A percentile compares a stretch with the other conserved stretches of the same genome.
phyloP scores from a whole-genome alignment of 2,888 invertebrate genomes.

The Drosophila acutilabella region DNA sequence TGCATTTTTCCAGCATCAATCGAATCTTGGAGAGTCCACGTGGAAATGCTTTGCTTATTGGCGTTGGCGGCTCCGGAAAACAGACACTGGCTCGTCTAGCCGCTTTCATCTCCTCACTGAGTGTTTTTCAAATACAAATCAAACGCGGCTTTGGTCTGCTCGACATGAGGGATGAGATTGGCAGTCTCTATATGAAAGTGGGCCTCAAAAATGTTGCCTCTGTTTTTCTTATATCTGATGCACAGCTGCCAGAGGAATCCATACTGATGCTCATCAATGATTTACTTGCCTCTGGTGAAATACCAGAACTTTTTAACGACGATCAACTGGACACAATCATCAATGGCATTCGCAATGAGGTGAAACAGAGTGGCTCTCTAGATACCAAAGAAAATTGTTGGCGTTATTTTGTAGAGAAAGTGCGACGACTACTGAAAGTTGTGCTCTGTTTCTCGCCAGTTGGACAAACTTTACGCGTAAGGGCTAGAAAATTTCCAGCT shows the following conservation, averaged over 20 bases:
- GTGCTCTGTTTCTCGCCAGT: slow-evolving; percentile 99
- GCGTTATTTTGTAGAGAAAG: slow-evolving; percentile 96
- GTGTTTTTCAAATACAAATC: slow-evolving; percentile 96
- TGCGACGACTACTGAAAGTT: slow-evolving; percentile 91
- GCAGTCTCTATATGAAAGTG: slow-evolving; percentile 92
- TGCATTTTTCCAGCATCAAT: slow-evolving; percentile 88
- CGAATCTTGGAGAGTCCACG: slow-evolving; percentile 96
- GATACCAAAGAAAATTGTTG: slow-evolving; percentile 98
- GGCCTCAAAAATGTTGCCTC: slow-evolving; percentile 95
- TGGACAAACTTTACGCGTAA: slow-evolving; percentile 93
- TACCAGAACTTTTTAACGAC: slow-evolving; percentile 95
- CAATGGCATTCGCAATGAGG: slow-evolving; percentile 91
- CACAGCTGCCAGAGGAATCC: slow-evolving; percentile 95
- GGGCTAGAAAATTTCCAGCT: slow-evolving; percentile 97
- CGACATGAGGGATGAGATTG: slow-evolving; percentile 92
- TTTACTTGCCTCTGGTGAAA: slow-evolving; percentile 96
- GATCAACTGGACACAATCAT: slow-evolving; percentile 96
- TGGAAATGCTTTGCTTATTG: slow-evolving; percentile 96
- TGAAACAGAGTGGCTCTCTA: slow-evolving; percentile 92
- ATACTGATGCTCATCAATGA: slow-evolving; percentile 97
- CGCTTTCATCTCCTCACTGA: slow-evolving; percentile 95
- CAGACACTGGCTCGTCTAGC: slow-evolving; percentile 95
- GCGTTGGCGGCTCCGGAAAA: slow-evolving; percentile 98
- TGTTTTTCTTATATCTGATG: slow-evolving; percentile 97
- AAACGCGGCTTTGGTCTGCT: slow-evolving; percentile 93